phyloP scores from a whole-genome alignment of 2,113 vertebrate genomes.

The Silurus glanis region DNA sequence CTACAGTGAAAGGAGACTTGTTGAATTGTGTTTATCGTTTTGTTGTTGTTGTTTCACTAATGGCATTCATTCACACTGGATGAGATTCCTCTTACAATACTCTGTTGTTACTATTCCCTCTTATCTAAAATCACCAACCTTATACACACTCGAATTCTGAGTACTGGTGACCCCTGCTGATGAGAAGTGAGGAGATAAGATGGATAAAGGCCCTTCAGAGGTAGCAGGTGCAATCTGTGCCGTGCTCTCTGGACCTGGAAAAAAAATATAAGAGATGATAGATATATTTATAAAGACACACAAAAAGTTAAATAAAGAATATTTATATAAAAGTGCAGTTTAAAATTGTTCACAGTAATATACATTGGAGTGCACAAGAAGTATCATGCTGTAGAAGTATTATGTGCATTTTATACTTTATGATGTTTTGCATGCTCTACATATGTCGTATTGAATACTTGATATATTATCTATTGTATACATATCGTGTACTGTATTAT shows the following conservation, averaged over 20 bases:
- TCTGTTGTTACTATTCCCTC: too few relatives aligned
- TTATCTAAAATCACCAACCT: slow-evolving; percentile 54
- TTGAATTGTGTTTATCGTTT: too few relatives aligned
- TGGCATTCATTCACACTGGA: too few relatives aligned
- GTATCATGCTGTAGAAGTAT: too few relatives aligned
- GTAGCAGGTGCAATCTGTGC: slow-evolving; percentile 33
- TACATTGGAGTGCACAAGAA: neutral
- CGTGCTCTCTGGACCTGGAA: slow-evolving; percentile 37
- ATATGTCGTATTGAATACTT: too few relatives aligned
- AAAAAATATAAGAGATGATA: neutral
- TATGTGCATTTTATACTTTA: too few relatives aligned
- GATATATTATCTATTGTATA: too few relatives aligned
- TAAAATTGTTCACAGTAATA: neutral
- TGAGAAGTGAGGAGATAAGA: slow-evolving; percentile 65
- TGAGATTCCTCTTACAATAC: too few relatives aligned
- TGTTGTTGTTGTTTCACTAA: too few relatives aligned
- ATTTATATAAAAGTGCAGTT: neutral
- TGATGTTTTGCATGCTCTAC: too few relatives aligned
- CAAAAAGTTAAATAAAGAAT: neutral
- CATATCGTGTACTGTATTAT: too few relatives aligned
- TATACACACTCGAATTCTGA: slow-evolving; percentile 66
- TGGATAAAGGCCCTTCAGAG: slow-evolving; percentile 43
- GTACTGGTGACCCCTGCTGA: slow-evolving; percentile 29
- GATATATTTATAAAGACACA: neutral
- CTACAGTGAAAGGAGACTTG: too few relatives aligned